These are phyloP conservation scores for Rhopilema esculentum DNA, from an alignment of 30 jellyfish, hydroid and myxozoan species.

Conservation along the genomic window DNA sequence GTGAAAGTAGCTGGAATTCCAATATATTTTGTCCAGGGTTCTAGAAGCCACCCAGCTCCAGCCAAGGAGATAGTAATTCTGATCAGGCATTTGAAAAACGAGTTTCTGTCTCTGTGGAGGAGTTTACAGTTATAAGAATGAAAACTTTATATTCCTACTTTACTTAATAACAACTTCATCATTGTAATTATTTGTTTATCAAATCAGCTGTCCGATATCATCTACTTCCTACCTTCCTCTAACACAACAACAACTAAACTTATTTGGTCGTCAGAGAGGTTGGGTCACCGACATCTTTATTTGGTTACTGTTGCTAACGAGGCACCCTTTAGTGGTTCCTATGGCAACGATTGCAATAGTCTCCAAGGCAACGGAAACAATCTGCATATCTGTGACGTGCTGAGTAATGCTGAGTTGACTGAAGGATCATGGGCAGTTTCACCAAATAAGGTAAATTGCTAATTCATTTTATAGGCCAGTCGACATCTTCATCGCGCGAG, in stretches of 20 bases:
- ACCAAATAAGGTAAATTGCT: slow-evolving; percentile 76
- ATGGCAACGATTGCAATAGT: slow-evolving; percentile 14
- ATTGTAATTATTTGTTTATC: slow-evolving; percentile 6
- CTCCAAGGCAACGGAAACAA: slow-evolving; percentile 22
- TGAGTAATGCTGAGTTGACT: slow-evolving; percentile 73
- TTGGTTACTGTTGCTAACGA: slow-evolving; percentile 70
- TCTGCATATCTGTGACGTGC: slow-evolving; percentile 58
- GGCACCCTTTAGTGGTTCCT: neutral
- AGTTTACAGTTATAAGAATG: no score
- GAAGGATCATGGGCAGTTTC: slow-evolving; percentile 91
- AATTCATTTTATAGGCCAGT: neutral
- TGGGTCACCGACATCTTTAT: slow-evolving; percentile 79
- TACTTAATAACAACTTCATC: no score
- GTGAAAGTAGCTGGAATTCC: no score
- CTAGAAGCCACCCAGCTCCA: no score
- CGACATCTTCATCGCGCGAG: neutral
- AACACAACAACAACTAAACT: slow-evolving; percentile 50
- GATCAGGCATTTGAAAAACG: no score
- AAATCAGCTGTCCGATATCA: slow-evolving; percentile 78
- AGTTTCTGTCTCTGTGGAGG: no score
- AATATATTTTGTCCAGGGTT: no score
- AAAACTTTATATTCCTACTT: no score
- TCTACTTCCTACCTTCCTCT: slow-evolving; percentile 78
- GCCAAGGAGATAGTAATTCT: no score
- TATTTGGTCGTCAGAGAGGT: slow-evolving; percentile 86